Base-by-base conservation (phyloP, 1,140 invertebrate genomes). In the Thaumatotibia leucotreta region DNA sequence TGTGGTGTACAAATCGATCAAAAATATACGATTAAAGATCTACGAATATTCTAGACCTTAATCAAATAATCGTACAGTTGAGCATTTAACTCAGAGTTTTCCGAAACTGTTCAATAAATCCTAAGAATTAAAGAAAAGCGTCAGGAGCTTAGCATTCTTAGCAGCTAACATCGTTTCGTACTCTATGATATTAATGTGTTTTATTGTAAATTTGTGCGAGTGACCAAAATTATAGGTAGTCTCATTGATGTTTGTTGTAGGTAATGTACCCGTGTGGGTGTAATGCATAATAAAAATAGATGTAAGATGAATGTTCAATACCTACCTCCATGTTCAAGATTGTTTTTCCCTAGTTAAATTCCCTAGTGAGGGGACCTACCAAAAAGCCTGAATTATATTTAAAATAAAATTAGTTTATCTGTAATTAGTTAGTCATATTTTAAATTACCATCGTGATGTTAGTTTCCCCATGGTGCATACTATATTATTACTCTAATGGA, bases 311-410 rank as follows among this genome's bases (percentile, higher is more conserved):
- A 58, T 58, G 23, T 58, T 58, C 23, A 58, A 58, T 76, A 86
- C 80, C 86, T 89, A 89, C 86, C 86, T 89, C 86, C 79, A 73
- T 69, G 62, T 74, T 81, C 73, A 79, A 73, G 70, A 77, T 78
- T 76, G 77, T 75, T 72, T 75, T 68, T 63, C 71, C 64, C 70
- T 68, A 76, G 66, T 65, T 73, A 76, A 75, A 73, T 66, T 77
- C 79, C 69, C 52, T 67, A 75, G 62, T 58, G 14, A 58, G 29
- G 84, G 84, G 84, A 83, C 69, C 76, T 81, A 87, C 83, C 83
- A 86, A 87, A 86, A 87, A 85, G 76, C 84, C 84, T 86, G 84
- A 87, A 73, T 79, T 65, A 50, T 77, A 68, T 79, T 79, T 78
- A 76, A 76, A 75, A 72, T 71, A 78, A 72, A 76, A 72, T 76